These are phyloP conservation scores for Enteromius thamalakanensis DNA, from an alignment of 2,797 vertebrate species.

Conservation along the genomic window DNA sequence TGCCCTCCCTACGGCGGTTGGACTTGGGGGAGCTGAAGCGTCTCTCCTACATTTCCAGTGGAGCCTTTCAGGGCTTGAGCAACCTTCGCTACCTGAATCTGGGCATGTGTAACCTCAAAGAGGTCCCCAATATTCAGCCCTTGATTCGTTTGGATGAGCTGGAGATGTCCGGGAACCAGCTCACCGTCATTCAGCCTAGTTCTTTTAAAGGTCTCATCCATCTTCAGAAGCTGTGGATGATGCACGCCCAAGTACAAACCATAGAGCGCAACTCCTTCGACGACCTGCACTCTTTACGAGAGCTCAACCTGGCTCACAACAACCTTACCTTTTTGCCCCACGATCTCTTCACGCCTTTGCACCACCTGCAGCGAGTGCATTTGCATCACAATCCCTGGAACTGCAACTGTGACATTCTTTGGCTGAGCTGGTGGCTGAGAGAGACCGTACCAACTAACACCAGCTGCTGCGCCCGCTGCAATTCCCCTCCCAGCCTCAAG, in stretches of 20 bases:
- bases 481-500: slow-evolving; percentile 88
- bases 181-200: slow-evolving; percentile 90
- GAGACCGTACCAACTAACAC: slow-evolving; percentile 97
- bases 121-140: slow-evolving; percentile 96
- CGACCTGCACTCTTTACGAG: slow-evolving; percentile 95
- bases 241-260: slow-evolving; percentile 97
- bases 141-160: slow-evolving; percentile 94
- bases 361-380: slow-evolving; percentile 93
- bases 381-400: slow-evolving; percentile 99
- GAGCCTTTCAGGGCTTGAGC: slow-evolving; percentile 97
- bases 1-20: slow-evolving; percentile 92
- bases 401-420: slow-evolving; percentile 98
- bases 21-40: slow-evolving; percentile 97
- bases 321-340: slow-evolving; percentile 97
- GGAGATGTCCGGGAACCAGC: slow-evolving; percentile 98
- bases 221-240: slow-evolving; percentile 99
- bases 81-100: slow-evolving; percentile 98
- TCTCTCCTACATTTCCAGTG: slow-evolving; percentile 97
- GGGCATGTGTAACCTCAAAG: slow-evolving; percentile 99
- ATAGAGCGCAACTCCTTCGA: slow-evolving; percentile 99
- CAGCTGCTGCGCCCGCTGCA: slow-evolving; percentile 96
- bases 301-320: slow-evolving; percentile 98
- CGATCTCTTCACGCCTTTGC: slow-evolving; percentile 96
- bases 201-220: slow-evolving; percentile 95
- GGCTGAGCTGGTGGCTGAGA: slow-evolving; percentile 99